Evolutionary conservation across 2,797 vertebrate genomes (phyloP).

Genomic region (Halcyon badia): DNA sequence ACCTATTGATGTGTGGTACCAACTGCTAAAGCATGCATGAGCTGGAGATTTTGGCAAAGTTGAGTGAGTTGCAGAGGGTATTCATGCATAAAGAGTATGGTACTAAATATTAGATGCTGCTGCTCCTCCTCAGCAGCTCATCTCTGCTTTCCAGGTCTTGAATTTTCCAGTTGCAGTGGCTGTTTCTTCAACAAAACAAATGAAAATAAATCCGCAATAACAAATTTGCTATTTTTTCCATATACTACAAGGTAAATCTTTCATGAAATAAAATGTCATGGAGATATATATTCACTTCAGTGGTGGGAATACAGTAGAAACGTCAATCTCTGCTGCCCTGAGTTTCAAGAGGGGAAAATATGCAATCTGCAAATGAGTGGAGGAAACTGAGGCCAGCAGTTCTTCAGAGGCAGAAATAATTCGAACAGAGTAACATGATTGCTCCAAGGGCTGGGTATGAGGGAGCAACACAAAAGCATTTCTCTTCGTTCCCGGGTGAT

Average conservation of each 20-base stretch:
- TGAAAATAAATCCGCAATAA: not conserved
- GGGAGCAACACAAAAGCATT: not conserved
- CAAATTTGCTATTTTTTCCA: not conserved
- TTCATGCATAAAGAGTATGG: not conserved
- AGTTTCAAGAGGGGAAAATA: not conserved
- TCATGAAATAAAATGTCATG: not conserved
- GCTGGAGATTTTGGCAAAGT: not conserved
- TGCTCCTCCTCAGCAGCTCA: not conserved
- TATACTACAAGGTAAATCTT: not conserved
- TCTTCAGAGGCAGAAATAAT: not conserved
- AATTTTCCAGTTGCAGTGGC: not conserved
- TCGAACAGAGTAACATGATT: not conserved
- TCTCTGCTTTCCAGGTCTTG: not conserved
- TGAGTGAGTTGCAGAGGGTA: not conserved
- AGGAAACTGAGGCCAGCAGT: not conserved
- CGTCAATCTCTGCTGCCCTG: not conserved
- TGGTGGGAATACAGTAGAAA: not conserved
- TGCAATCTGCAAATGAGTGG: not conserved
- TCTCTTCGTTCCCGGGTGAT: not conserved
- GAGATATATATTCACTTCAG: not conserved
- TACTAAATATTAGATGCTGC: slow-evolving; percentile 56
- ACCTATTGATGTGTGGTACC: slow-evolving; percentile 5
- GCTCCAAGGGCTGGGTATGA: not conserved
- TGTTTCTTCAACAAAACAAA: not conserved
- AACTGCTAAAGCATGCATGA: slow-evolving; percentile 42